A percentile compares a stretch with the other conserved stretches of the same genome.
These are phyloP conservation scores for Dipus sagitta DNA, from an alignment of 2,797 vertebrate genomes.

Conservation along the genomic window DNA sequence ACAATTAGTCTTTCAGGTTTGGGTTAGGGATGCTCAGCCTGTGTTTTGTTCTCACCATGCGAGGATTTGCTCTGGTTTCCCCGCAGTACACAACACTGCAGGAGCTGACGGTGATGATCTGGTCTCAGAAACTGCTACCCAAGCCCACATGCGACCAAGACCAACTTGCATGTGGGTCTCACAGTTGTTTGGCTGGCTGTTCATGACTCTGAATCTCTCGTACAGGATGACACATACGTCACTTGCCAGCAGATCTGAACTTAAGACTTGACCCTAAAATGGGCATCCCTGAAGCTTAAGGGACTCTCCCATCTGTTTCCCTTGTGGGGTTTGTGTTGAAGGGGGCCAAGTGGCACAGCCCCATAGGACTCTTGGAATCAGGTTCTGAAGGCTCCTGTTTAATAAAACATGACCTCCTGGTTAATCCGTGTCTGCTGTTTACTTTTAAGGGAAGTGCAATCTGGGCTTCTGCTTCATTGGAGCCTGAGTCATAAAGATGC, in stretches of 20 bases:
- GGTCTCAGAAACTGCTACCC: conserved; percentile 64
- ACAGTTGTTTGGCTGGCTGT: background rate
- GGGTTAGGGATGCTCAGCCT: background rate
- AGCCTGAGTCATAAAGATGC: background rate
- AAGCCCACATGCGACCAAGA: conserved; percentile 54
- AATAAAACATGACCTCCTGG: conserved; percentile 54
- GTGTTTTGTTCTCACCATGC: conserved; percentile 51
- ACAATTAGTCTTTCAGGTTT: background rate
- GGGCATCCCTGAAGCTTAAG: conserved; percentile 53
- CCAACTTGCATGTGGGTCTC: background rate
- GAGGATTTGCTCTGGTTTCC: conserved; percentile 48
- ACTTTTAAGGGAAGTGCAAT: conserved; percentile 47
- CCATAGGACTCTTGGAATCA: background rate
- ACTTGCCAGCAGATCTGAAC: conserved; percentile 8
- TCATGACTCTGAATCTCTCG: conserved; percentile 15
- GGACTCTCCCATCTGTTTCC: conserved; percentile 59
- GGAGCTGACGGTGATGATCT: conserved; percentile 56
- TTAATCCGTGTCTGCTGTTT: conserved; percentile 28
- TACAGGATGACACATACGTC: background rate
- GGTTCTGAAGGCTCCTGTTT: conserved; percentile 43
- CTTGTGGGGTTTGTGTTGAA: background rate
- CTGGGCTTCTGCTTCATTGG: background rate
- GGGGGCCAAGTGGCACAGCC: background rate
- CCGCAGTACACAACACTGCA: background rate
- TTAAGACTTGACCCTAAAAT: conserved; percentile 6